Base-by-base conservation (phyloP, 2,113 vertebrate species). In the Caranx ignobilis region DNA sequence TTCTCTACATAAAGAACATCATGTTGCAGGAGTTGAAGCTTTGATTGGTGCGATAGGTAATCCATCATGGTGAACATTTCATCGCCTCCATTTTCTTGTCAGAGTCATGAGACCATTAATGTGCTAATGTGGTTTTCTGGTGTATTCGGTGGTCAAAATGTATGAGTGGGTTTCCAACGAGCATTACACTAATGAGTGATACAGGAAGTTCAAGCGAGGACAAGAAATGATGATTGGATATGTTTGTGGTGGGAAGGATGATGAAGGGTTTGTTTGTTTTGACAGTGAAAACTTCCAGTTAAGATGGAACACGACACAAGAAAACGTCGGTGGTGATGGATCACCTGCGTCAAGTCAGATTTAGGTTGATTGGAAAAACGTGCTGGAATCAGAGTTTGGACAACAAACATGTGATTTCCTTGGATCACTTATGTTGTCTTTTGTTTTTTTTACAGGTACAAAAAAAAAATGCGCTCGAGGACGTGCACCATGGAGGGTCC, bases 401-500 rank as follows among this genome's bases (percentile, higher is more conserved):
- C 8, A 7, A 37, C 31, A 21, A 19, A 31, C n/a, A 37, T 8
- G 15, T 26, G 13, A 4, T 35, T 37, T 61, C 47, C 47, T 18
- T 9, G 7, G 3, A 18, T 6, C 21, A 11, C 5, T 6, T 16
- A 35, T 47, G 62, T 1, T 16, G 34, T 77, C 26, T 59, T 63
- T 39, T 35, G 2, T 71, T 0, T 3, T 5, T 10, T 77, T 91
- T 26, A 1, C 93, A 97, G 96, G 93, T 94, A 6, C 0, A 8
- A 4, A 11, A 50, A 12, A 91, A 96, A 92, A 80, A 98, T 98
- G 97, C 95, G 97, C 88, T 98, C 97, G 59, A 95, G 97, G 94
- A 97, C 91, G 87, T 96, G 96, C 91, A 93, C 92, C 34, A 93
- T 94, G 87, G 96, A 97, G 86, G 94, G 92, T 89, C 94, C 96